phyloP scores from a whole-genome alignment of 2,797 vertebrate genomes.

The Gouania willdenowi region DNA sequence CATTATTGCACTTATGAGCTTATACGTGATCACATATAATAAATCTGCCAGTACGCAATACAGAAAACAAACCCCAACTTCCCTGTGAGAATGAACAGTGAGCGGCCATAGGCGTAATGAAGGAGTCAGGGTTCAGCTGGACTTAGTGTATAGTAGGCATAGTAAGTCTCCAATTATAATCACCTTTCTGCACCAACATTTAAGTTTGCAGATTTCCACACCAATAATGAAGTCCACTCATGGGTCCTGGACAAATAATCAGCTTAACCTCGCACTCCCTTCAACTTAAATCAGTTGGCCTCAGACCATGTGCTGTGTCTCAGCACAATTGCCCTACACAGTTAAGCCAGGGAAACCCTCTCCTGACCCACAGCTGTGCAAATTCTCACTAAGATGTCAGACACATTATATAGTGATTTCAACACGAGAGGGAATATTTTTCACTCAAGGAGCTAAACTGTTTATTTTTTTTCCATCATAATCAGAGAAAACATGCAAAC shows the following conservation, averaged over 20 bases:
- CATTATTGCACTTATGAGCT: not conserved
- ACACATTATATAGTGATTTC: constrained; percentile 14
- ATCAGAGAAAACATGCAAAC: constrained; percentile 4
- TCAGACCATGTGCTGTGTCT: constrained; percentile 59
- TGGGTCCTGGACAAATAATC: constrained; percentile 67
- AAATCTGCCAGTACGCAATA: not conserved
- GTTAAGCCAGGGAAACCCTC: constrained; percentile 33
- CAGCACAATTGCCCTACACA: constrained; percentile 14
- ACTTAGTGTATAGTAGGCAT: constrained; percentile 13
- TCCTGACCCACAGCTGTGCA: constrained; percentile 27
- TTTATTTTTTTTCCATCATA: constrained; percentile 1
- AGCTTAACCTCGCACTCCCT: constrained; percentile 54
- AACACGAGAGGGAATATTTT: constrained; percentile 1
- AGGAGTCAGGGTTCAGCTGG: constrained; percentile 22
- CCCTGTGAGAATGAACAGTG: constrained; percentile 9
- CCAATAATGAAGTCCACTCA: constrained; percentile 57
- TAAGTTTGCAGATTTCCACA: constrained; percentile 65
- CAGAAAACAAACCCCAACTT: not conserved
- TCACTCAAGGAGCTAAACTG: constrained; percentile 6
- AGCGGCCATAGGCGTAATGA: not conserved
- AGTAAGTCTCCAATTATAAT: constrained; percentile 29
- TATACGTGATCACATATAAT: not conserved
- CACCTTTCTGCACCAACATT: constrained; percentile 38
- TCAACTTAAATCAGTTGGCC: constrained; percentile 50
- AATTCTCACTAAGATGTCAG: constrained; percentile 15